Evolutionary conservation across 2,797 vertebrate genomes (phyloP).

Genomic region (Halcyon leucocephala): DNA sequence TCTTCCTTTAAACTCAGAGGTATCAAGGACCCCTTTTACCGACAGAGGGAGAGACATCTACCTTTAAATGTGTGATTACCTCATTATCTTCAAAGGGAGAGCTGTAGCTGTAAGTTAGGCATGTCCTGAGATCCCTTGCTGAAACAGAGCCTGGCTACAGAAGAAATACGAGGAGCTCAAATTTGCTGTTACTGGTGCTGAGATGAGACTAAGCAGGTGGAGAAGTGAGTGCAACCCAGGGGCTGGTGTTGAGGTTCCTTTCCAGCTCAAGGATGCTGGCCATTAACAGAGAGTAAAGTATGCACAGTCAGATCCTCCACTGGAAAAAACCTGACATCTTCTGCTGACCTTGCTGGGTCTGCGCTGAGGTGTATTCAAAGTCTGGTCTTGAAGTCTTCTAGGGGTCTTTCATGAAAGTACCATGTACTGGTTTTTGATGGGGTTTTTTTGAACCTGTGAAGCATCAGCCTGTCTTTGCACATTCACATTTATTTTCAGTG

Average conservation of each 20-base stretch:
- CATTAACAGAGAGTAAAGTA: neutral
- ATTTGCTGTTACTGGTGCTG: neutral
- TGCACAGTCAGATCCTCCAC: neutral
- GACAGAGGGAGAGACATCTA: neutral
- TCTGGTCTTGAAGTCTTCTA: neutral
- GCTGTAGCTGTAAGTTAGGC: neutral
- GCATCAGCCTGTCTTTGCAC: neutral
- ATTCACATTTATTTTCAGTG: neutral
- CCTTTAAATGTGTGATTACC: neutral
- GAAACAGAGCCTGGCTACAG: neutral
- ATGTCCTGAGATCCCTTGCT: neutral
- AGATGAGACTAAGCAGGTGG: neutral
- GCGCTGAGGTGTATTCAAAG: neutral
- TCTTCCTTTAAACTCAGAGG: neutral
- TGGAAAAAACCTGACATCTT: neutral
- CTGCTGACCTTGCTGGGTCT: neutral
- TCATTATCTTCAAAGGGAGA: constrained; percentile 15
- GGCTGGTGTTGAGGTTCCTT: neutral
- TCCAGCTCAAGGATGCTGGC: rapidly evolving
- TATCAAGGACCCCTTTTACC: neutral
- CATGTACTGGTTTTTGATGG: neutral
- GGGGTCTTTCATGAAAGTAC: neutral
- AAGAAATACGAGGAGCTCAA: neutral
- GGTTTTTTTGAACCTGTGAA: rapidly evolving
- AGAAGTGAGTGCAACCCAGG: neutral